A percentile compares a stretch with the other conserved stretches of the same genome.
phyloP scores from a whole-genome alignment of 2,888 invertebrate genomes.

The Cerceris ruficornis region DNA sequence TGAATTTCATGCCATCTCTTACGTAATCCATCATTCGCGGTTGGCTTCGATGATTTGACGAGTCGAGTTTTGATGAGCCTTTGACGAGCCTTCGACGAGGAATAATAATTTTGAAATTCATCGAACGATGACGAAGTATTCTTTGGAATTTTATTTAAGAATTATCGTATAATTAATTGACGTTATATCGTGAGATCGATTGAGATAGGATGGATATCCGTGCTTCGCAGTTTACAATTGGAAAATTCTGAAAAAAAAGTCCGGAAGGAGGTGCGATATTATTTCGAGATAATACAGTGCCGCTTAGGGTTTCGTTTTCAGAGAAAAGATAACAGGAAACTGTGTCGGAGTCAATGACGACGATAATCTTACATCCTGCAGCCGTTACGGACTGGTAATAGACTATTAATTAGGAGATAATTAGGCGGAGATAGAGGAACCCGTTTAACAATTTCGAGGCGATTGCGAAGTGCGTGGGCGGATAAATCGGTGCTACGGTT shows the following conservation, averaged over 20 bases:
- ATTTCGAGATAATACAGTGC: constrained; percentile 11
- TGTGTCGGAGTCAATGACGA: constrained; percentile 19
- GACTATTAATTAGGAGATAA: constrained; percentile 74
- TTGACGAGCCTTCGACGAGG: no score
- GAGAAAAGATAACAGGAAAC: constrained; percentile 35
- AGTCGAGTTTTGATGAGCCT: no score
- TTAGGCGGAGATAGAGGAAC: constrained; percentile 58
- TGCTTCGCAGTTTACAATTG: no score
- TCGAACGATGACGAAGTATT: no score
- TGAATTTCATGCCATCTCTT: no score
- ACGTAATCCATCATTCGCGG: no score
- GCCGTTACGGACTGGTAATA: constrained; percentile 57
- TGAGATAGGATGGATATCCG: no score
- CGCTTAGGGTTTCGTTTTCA: constrained; percentile 36
- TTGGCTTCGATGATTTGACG: no score
- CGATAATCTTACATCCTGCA: constrained; percentile 52
- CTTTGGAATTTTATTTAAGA: no score
- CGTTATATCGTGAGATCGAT: no score
- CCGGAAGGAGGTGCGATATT: constrained; percentile 16
- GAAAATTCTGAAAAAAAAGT: neutral
- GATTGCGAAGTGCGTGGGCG: constrained; percentile 31
- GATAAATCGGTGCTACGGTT: neutral
- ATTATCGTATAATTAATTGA: no score
- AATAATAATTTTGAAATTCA: no score
- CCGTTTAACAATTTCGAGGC: constrained; percentile 2